Evolutionary conservation across 1,140 invertebrate species (phyloP).

Genomic region (Temnothorax longispinosus): DNA sequence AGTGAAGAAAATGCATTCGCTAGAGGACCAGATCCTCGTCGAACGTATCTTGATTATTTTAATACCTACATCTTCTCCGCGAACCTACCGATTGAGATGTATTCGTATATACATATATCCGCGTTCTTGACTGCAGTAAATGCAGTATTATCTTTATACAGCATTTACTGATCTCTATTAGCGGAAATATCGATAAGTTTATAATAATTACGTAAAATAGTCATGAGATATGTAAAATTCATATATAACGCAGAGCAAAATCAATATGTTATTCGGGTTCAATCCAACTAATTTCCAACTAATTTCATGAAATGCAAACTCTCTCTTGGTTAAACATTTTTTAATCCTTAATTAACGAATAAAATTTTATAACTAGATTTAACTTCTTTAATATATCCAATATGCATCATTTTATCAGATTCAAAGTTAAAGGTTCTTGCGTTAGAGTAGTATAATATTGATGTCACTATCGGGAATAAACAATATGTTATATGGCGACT

Average conservation of each 20-base stretch:
- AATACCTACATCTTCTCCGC: constrained; percentile 26
- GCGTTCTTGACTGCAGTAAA: background rate
- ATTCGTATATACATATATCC: background rate
- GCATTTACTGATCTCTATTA: background rate
- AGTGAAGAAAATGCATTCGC: constrained; percentile 42
- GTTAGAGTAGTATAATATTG: background rate
- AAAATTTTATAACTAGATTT: background rate
- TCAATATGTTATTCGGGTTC: background rate
- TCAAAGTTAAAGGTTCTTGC: background rate
- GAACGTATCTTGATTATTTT: constrained; percentile 66
- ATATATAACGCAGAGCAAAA: background rate
- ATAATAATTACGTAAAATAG: background rate
- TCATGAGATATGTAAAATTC: background rate
- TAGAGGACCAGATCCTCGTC: background rate
- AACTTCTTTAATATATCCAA: background rate
- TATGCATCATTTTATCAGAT: background rate
- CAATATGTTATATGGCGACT: background rate
- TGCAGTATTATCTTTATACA: background rate
- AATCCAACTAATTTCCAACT: background rate
- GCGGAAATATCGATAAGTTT: background rate
- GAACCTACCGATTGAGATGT: too few relatives aligned
- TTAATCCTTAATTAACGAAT: background rate
- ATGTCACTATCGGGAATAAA: background rate
- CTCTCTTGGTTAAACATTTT: background rate
- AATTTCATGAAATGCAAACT: background rate